These are phyloP conservation scores for Margarornis squamiger DNA, from an alignment of 2,797 vertebrate genomes.

Conservation along the genomic window DNA sequence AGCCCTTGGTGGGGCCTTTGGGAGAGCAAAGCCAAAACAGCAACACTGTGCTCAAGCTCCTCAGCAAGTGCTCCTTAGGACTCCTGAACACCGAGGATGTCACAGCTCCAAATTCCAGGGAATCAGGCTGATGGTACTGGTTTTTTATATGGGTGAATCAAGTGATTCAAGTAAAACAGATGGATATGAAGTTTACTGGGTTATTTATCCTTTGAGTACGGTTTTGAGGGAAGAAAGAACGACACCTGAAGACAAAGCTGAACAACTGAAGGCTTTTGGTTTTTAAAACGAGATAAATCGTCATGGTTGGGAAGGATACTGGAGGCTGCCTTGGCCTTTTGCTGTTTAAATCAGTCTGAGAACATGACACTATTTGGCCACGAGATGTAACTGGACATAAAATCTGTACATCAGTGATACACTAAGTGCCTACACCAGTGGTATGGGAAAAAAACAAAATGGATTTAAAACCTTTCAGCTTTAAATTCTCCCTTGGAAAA, in stretches of 20 bases:
- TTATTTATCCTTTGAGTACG: neutral
- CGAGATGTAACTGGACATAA: neutral
- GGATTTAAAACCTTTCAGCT: neutral
- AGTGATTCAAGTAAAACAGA: neutral
- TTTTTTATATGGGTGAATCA: neutral
- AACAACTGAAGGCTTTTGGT: neutral
- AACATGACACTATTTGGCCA: slow-evolving; percentile 26
- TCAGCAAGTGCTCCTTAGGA: neutral
- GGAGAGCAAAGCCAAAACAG: slow-evolving; percentile 20
- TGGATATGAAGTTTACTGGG: neutral
- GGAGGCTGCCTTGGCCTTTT: neutral
- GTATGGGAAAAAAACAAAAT: neutral
- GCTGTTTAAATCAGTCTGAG: neutral
- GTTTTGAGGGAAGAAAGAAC: neutral
- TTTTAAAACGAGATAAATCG: neutral
- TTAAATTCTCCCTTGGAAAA: neutral
- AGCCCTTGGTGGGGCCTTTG: slow-evolving; percentile 67
- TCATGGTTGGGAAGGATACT: neutral
- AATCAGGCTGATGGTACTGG: neutral
- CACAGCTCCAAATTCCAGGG: neutral
- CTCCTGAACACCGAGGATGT: neutral
- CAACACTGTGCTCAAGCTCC: neutral
- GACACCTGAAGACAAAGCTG: neutral
- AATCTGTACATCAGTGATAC: slow-evolving; percentile 29
- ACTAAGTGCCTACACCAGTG: slow-evolving; percentile 64